Conservation (phyloP, 2,113 vertebrate species). For the Heterocephalus glaber region DNA sequence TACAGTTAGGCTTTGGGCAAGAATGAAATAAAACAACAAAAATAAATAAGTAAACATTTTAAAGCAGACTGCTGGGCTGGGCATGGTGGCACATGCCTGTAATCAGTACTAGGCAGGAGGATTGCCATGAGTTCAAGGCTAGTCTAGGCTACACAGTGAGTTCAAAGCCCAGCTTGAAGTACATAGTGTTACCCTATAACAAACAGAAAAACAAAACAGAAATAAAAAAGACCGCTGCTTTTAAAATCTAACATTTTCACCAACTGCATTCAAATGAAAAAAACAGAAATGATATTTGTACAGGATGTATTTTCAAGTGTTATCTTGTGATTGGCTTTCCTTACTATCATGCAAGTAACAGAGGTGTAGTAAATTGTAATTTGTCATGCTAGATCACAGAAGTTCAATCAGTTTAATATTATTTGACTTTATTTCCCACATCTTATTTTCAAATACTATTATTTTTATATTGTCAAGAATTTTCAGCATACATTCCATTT, state of each 20-base stretch:
- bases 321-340: constrained; percentile 80
- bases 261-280: constrained; percentile 63
- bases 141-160: background rate
- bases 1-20: background rate
- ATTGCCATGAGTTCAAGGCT: background rate
- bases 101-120: background rate
- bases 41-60: background rate
- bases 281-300: constrained; percentile 60
- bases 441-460: constrained; percentile 4
- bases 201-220: background rate
- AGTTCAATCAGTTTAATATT: constrained; percentile 87
- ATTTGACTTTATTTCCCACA: constrained; percentile 81
- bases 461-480: background rate
- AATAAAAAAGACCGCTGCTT: background rate
- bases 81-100: background rate
- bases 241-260: background rate
- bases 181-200: background rate
- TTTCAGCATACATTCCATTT: background rate
- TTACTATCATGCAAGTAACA: constrained; percentile 78
- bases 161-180: background rate
- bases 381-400: constrained; percentile 81
- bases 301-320: constrained; percentile 85
- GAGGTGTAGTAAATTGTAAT: constrained; percentile 73
- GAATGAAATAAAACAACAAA: background rate
- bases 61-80: background rate